These are phyloP conservation scores for Dasyornis broadbenti DNA, from an alignment of 2,113 vertebrate genomes.

Conservation along the genomic window DNA sequence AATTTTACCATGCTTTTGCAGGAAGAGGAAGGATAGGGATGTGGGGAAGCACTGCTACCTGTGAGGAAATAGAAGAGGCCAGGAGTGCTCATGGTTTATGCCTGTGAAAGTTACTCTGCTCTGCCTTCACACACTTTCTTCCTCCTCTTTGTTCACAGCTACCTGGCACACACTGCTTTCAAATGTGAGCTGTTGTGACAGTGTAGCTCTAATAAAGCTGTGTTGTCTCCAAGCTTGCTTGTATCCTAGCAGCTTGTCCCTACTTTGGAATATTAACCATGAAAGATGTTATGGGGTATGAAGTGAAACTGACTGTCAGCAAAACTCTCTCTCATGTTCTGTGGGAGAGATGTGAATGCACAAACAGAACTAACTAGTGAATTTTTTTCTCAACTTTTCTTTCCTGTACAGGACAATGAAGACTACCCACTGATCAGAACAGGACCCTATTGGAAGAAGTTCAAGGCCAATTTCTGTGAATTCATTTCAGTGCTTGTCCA, in stretches of 20 bases:
- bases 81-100: not conserved
- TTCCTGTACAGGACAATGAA: slow-evolving; percentile 72
- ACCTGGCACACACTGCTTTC: not conserved
- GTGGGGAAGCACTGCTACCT: not conserved
- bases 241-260: not conserved
- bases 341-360: not conserved
- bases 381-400: not conserved
- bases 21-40: not conserved
- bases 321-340: not conserved
- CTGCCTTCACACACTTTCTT: not conserved
- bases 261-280: not conserved
- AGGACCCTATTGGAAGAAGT: slow-evolving; percentile 85
- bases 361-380: not conserved
- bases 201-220: not conserved
- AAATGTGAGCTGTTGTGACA: not conserved
- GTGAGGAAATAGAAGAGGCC: not conserved
- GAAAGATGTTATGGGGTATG: fast-evolving
- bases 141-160: not conserved
- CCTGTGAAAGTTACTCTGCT: not conserved
- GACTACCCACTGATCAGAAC: slow-evolving; percentile 85
- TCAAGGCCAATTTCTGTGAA: slow-evolving; percentile 85
- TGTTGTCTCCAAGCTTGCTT: not conserved
- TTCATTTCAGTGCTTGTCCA: slow-evolving; percentile 84
- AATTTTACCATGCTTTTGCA: not conserved
- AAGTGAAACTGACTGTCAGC: not conserved